Percentiles rank a stretch among this genome's conserved stretches.
Conservation (phyloP, 2,797 vertebrate genomes). For the Notamacropus eugenii region DNA sequence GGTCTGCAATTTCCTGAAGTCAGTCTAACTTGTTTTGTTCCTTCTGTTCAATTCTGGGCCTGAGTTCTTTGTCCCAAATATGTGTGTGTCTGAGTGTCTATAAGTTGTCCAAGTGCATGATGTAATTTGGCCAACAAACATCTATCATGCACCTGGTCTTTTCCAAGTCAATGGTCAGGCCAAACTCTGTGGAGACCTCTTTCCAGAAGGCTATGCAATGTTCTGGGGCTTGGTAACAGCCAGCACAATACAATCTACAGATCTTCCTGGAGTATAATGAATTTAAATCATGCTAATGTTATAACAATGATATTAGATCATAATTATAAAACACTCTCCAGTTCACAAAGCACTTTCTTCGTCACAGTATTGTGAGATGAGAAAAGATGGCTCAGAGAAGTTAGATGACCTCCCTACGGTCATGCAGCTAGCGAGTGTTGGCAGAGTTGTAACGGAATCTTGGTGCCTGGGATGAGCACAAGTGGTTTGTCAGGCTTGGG, state of each 20-base stretch:
- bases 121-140: neutral
- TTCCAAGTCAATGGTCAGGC: neutral
- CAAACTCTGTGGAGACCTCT: neutral
- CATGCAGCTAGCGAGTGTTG: neutral
- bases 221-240: neutral
- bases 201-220: neutral
- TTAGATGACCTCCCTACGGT: neutral
- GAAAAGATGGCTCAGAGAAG: neutral
- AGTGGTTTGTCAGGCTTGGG: neutral
- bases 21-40: neutral
- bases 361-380: neutral
- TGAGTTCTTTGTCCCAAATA: neutral
- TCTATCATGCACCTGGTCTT: neutral
- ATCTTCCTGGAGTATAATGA: neutral
- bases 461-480: neutral
- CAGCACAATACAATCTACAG: neutral
- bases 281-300: neutral
- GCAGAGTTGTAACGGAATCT: neutral
- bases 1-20: neutral
- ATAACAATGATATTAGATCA: neutral
- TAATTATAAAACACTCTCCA: neutral
- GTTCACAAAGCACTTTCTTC: neutral
- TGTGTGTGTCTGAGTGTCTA: neutral
- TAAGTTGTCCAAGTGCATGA: neutral
- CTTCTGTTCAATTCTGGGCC: neutral